Base-by-base conservation (phyloP, 1,140 invertebrate genomes). In the Ladona fulva region DNA sequence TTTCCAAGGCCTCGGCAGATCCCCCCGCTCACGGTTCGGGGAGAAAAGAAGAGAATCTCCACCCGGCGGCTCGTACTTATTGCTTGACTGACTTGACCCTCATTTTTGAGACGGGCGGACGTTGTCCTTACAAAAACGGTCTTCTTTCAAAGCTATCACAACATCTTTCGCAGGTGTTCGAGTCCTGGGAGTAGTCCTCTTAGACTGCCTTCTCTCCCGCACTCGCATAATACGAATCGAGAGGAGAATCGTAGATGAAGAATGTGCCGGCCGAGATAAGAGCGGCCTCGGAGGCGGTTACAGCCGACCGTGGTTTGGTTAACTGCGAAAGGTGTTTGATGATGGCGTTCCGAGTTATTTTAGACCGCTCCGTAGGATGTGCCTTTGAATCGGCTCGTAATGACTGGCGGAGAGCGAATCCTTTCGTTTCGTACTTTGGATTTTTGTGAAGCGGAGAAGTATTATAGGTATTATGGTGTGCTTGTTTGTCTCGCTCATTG, bases 41-140 rank as follows among this genome's bases (percentile, higher is more conserved):
- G n/a, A 37, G 29, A 8, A 37, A 8, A 37, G 29, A 37, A 37
- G 8, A 37, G 29, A 37, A 37, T 37, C 29, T 37, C 8, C 8
- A 37, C 3, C 29, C 29, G 8, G 8, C 52, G 52, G 16, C 52
- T 52, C 44, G 16, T 5, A 22, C 52, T 66, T 12, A 66, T 66
- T 12, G 52, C 52, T 66, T 66, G 52, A 66, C 52, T 66, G 52
- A 52, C 44, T 52, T 52, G 44, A 66, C 52, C 52, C 52, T 66
- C 52, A 66, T 66, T 66, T 66, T 66, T 16, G 52, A 66, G 52
- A 22, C 52, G 52, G n/a, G 29, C 14, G 52, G 52, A 66, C 52
- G n/a, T 12, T 66, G 52, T 66, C 52, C 52, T 66, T 66, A 66
- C 52, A 66, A 66, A 66, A 66, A 66, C 52, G 52, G 52, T 66